A percentile compares a stretch with the other conserved stretches of the same genome.
These are phyloP conservation scores for Adelosebastes latens DNA, from an alignment of 2,797 vertebrate species.

Conservation along the genomic window DNA sequence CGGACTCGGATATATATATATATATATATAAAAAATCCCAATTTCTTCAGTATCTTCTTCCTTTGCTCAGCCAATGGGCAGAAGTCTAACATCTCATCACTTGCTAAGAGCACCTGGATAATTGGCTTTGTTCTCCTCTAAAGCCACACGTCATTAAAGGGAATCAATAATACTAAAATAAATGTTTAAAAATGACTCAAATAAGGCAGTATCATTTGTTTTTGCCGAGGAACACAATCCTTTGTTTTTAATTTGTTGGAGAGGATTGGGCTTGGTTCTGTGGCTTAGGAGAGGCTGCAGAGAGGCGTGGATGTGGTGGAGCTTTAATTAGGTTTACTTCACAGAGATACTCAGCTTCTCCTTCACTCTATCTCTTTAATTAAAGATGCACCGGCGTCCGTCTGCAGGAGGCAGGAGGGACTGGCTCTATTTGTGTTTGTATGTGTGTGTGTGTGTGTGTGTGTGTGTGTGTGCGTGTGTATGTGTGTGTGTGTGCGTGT, in stretches of 20 bases:
- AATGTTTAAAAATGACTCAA: slow-evolving; percentile 61
- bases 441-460: neutral
- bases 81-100: neutral
- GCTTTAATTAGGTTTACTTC: slow-evolving; percentile 71
- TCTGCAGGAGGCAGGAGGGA: slow-evolving; percentile 14
- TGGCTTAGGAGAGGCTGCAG: slow-evolving; percentile 47
- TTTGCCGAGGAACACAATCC: slow-evolving; percentile 51
- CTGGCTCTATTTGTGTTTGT: neutral
- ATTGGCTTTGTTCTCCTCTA: slow-evolving; percentile 22
- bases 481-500: neutral
- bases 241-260: slow-evolving; percentile 58
- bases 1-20: too few relatives aligned
- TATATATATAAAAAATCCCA: neutral
- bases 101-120: neutral
- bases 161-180: slow-evolving; percentile 57
- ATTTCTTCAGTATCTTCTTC: neutral
- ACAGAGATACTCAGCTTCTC: slow-evolving; percentile 37
- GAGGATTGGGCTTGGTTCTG: slow-evolving; percentile 46
- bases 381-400: slow-evolving; percentile 43
- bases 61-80: neutral
- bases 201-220: slow-evolving; percentile 57
- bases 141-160: slow-evolving; percentile 4
- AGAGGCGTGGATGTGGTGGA: slow-evolving; percentile 36
- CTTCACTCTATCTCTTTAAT: slow-evolving; percentile 55
- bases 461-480: neutral